A percentile compares a stretch with the other conserved stretches of the same genome.
Conservation (phyloP, 2,113 vertebrate species). For the Martes martes region DNA sequence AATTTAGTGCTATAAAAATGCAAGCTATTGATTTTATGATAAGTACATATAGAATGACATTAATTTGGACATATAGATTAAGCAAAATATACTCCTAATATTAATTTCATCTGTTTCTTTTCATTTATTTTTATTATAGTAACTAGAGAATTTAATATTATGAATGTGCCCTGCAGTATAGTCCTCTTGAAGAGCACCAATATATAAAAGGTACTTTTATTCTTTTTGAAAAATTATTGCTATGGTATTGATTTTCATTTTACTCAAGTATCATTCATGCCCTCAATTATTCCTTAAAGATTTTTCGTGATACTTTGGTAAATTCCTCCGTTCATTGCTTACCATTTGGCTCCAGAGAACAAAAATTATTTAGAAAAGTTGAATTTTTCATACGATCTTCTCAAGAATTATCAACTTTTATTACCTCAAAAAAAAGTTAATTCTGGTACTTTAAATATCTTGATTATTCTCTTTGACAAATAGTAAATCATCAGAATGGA, state of each 20-base stretch:
- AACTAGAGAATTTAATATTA: not conserved
- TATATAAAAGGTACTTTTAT: not conserved
- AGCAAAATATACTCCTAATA: not conserved
- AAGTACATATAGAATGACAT: not conserved
- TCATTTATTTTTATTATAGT: not conserved
- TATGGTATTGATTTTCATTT: not conserved
- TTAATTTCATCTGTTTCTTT: not conserved
- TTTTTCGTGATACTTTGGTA: not conserved
- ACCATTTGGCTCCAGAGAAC: not conserved
- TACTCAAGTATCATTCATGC: not conserved
- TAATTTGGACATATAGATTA: not conserved
- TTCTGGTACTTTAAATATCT: not conserved
- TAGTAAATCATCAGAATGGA: not conserved
- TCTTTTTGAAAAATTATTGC: not conserved
- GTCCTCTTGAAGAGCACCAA: not conserved
- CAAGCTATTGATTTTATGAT: not conserved
- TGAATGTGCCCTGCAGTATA: not conserved
- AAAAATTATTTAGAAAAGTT: not conserved
- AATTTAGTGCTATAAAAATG: not conserved
- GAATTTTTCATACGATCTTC: not conserved
- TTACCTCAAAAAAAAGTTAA: not conserved
- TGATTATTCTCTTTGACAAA: not conserved
- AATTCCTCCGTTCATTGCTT: not conserved
- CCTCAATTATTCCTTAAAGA: not conserved
- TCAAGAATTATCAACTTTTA: not conserved